phyloP scores from a whole-genome alignment of 2,888 invertebrate genomes.

The Nysson spinosus region DNA sequence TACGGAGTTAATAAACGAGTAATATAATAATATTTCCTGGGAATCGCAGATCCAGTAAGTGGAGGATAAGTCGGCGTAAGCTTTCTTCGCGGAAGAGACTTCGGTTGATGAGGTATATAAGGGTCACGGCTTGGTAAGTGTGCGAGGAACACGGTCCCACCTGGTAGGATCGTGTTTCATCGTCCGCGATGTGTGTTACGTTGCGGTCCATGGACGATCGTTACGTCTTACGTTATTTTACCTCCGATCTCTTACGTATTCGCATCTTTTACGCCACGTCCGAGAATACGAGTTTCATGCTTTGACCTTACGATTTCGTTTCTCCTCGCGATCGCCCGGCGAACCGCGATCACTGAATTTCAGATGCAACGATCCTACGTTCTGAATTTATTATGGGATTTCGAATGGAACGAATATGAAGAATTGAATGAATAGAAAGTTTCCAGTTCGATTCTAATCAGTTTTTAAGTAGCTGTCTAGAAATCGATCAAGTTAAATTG shows the following conservation, averaged over 20 bases:
- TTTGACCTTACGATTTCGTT: slow-evolving; percentile 40
- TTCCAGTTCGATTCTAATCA: no score
- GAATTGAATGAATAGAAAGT: no score
- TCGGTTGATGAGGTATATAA: slow-evolving; percentile 31
- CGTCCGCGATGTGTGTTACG: slow-evolving; percentile 25
- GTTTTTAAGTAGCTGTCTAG: no score
- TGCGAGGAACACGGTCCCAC: slow-evolving; percentile 28
- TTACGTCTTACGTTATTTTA: slow-evolving; percentile 35
- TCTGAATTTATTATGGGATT: no score
- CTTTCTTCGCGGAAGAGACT: slow-evolving; percentile 54
- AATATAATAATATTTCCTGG: no score
- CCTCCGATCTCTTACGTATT: slow-evolving; percentile 33
- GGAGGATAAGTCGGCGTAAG: slow-evolving; percentile 16
- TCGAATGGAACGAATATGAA: no score
- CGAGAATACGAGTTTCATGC: slow-evolving; percentile 20
- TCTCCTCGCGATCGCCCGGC: slow-evolving; percentile 11
- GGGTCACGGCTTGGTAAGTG: slow-evolving; percentile 37
- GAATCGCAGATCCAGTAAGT: no score
- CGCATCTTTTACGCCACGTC: neutral
- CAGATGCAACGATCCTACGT: no score
- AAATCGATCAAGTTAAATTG: no score
- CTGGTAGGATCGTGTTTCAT: slow-evolving; percentile 49
- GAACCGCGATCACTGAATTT: no score
- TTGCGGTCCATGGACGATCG: slow-evolving; percentile 23
- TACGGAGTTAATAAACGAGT: no score